These are phyloP conservation scores for Ecliptopera silaceata DNA, from an alignment of 2,888 invertebrate species.

Conservation along the genomic window DNA sequence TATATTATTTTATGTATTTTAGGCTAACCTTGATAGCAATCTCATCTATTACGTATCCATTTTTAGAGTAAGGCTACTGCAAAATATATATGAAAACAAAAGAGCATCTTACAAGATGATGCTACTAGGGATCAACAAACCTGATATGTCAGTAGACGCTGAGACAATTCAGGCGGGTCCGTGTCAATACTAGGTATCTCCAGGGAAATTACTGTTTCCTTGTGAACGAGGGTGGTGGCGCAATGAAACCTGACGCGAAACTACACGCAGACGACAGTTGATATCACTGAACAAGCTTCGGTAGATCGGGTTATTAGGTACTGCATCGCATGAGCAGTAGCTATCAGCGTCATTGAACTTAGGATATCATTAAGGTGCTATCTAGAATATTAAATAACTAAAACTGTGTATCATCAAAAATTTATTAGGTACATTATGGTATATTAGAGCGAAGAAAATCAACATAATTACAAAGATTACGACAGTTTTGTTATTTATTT, in stretches of 20 bases:
- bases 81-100: not conserved
- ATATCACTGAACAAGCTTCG: slow-evolving; percentile 5
- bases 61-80: no score
- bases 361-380: no score
- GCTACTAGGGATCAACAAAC: not conserved
- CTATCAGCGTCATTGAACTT: not conserved
- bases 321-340: not conserved
- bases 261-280: slow-evolving; percentile 15
- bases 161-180: slow-evolving; percentile 49
- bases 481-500: no score
- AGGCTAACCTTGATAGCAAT: no score
- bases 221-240: slow-evolving; percentile 35
- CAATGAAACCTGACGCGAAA: slow-evolving; percentile 35
- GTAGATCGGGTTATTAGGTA: not conserved
- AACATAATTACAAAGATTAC: no score
- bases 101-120: not conserved
- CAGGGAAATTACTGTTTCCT: slow-evolving; percentile 62
- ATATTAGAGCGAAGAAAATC: no score
- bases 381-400: no score
- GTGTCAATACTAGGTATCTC: slow-evolving; percentile 60
- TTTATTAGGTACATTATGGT: no score
- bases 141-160: slow-evolving; percentile 18
- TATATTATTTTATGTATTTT: no score
- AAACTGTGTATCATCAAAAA: no score
- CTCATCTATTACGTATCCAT: no score